Evolutionary conservation across 2,888 invertebrate genomes (phyloP).

Genomic region (Epinotia bilunana): DNA sequence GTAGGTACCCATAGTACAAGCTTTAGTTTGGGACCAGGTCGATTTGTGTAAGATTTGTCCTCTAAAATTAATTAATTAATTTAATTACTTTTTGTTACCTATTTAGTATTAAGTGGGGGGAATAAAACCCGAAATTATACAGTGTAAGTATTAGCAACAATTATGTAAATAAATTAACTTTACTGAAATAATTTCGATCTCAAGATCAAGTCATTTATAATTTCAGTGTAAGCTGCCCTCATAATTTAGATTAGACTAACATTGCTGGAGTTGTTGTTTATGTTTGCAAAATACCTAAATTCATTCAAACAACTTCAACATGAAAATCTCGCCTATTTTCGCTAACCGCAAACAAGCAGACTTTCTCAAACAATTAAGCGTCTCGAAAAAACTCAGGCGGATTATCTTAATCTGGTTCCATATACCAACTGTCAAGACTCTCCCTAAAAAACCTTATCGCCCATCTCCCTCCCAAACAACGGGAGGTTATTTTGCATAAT

Average conservation of each 20-base stretch:
- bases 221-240: neutral
- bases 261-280: neutral
- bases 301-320: neutral
- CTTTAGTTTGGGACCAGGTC: too few species aligned
- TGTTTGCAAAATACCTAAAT: neutral
- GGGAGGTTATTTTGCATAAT: conserved; percentile 83
- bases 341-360: conserved; percentile 43
- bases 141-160: neutral
- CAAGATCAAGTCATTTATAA: neutral
- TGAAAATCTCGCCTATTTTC: conserved; percentile 1
- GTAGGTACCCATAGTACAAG: too few species aligned
- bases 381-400: conserved; percentile 68
- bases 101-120: neutral
- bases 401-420: conserved; percentile 82
- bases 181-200: neutral
- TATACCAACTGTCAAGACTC: conserved; percentile 82
- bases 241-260: neutral
- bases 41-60: too few species aligned
- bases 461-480: conserved; percentile 74
- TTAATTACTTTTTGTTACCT: too few species aligned
- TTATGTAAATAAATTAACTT: neutral
- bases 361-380: conserved; percentile 69
- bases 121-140: neutral
- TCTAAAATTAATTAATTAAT: too few species aligned
- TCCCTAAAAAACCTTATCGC: conserved; percentile 71